Evolutionary conservation across 2,797 vertebrate genomes (phyloP).

Genomic region (Gouania willdenowi): DNA sequence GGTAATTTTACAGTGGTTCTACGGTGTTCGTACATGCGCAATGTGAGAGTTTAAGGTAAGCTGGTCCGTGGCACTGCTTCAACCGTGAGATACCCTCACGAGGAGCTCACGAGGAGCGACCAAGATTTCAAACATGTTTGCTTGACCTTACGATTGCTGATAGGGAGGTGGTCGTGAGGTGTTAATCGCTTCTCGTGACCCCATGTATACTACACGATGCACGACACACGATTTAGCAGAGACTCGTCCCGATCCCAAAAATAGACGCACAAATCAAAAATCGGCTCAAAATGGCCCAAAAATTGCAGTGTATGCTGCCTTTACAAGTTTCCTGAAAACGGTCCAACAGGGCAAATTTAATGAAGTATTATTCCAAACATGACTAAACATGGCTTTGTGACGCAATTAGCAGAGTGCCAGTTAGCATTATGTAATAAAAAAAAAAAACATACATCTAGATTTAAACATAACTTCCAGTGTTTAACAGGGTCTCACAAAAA

Average conservation of each 20-base stretch:
- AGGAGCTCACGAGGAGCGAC: too few species aligned
- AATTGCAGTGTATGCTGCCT: not conserved
- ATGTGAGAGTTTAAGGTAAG: too few species aligned
- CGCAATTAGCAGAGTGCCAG: constrained; percentile 10
- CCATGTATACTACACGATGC: too few species aligned
- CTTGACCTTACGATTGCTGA: too few species aligned
- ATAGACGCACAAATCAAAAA: constrained; percentile 15
- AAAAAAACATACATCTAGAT: constrained; percentile 9
- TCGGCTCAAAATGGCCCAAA: not conserved
- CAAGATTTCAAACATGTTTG: too few species aligned
- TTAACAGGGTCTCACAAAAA: constrained; percentile 22
- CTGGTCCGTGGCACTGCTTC: too few species aligned
- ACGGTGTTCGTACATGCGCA: too few species aligned
- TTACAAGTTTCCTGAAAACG: constrained; percentile 16
- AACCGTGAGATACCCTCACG: too few species aligned
- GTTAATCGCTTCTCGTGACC: too few species aligned
- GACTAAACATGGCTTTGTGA: not conserved
- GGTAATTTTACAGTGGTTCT: too few species aligned
- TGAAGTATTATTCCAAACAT: constrained; percentile 3
- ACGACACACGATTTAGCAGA: constrained; percentile 1
- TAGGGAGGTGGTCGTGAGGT: too few species aligned
- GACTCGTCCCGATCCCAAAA: too few species aligned
- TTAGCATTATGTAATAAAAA: constrained; percentile 13
- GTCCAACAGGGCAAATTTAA: constrained; percentile 14
- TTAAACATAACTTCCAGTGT: constrained; percentile 23